Evolutionary conservation across 2,888 invertebrate genomes (phyloP), one percentile per base, ranked within the genome.

Genomic region (Cephus sareptanus): DNA sequence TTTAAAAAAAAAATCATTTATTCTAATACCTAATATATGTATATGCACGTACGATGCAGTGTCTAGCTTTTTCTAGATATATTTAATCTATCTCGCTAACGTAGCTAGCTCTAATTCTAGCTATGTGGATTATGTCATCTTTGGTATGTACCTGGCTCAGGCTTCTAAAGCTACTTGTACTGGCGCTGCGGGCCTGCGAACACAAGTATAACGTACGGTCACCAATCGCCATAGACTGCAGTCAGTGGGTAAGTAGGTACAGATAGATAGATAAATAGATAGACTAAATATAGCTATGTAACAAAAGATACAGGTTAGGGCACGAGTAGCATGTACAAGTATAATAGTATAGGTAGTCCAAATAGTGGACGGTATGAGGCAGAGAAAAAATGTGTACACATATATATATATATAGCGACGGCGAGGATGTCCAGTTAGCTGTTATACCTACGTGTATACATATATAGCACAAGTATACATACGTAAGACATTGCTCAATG

Each of bases 161-260:
- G 94, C 96, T 96, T 95, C 96, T 95, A 96, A 96, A 96, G 95
- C 96, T 96, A 96, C 95, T 95, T 94, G 96, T 95, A 94, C 96
- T 96, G 93, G 96, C 95, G 94, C 96, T 96, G 94, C 96, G 95
- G 93, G 96, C 96, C 96, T 96, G 96, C 91, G 95, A 95, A 94
- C 89, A 92, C 90, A 92, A 91, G 90, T 90, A 90, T 86, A 91
- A 70, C 15, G 89, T 89, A 90, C 86, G 85, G 88, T 91, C 90
- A 91, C 89, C 88, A 89, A 90, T 89, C 87, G 88, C 88, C 87
- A 89, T 82, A 87, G 85, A 88, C 83, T 87, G 84, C 82, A 86
- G 85, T 87, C 84, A 84, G 83, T 83, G 85, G 82, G 83, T 79
- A 80, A 76, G 75, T 75, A 74, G 69, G 76, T 76, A 81, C 35